A percentile compares a stretch with the other conserved stretches of the same genome.
Evolutionary conservation across 2,113 vertebrate species (phyloP).

Genomic region (Prunella fulvescens): DNA sequence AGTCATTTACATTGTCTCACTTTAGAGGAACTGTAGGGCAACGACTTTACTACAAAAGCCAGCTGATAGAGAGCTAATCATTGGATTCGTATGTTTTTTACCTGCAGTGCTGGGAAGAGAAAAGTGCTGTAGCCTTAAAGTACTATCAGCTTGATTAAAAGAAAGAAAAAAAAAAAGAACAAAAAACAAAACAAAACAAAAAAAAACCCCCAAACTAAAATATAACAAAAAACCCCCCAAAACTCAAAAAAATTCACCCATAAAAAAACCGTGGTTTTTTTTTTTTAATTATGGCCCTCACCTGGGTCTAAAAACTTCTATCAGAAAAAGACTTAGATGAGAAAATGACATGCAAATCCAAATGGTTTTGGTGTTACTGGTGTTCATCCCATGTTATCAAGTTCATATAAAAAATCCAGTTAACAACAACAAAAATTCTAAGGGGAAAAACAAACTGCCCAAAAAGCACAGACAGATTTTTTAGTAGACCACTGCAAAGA

Average conservation of each 20-base stretch:
- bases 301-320: not conserved
- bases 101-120: not conserved
- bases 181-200: too few species aligned
- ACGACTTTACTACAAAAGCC: not conserved
- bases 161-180: not conserved
- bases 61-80: not conserved
- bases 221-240: not conserved
- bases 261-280: rapidly evolving
- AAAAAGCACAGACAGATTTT: not conserved
- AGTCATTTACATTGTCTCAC: not conserved
- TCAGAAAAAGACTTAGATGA: not conserved
- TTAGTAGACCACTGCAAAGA: not conserved
- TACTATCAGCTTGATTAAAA: not conserved
- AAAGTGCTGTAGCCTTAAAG: not conserved
- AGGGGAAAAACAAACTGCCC: not conserved
- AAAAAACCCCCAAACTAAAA: not conserved
- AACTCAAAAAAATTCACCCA: not conserved
- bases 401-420: not conserved
- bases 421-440: not conserved
- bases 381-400: not conserved
- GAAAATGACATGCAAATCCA: not conserved
- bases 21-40: not conserved
- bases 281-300: not conserved
- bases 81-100: not conserved
- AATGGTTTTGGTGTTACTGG: not conserved